phyloP scores from a whole-genome alignment of 2,113 vertebrate genomes.

The Sebastes fasciatus region DNA sequence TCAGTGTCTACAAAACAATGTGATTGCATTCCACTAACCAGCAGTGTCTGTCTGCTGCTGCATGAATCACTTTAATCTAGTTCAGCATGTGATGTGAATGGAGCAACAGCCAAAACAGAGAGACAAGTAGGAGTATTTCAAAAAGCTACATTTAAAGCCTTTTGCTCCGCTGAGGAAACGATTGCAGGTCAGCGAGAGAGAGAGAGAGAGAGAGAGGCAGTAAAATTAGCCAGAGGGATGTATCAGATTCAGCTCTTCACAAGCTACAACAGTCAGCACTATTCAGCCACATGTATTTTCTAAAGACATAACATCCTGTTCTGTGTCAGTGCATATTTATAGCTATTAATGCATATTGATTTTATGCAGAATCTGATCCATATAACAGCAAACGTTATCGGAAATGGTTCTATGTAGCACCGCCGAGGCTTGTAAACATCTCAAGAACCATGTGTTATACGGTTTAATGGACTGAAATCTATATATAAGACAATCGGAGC shows the following conservation, averaged over 20 bases:
- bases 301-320: conserved; percentile 10
- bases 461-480: not conserved
- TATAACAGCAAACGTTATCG: not conserved
- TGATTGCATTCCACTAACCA: conserved; percentile 43
- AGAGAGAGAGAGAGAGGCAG: conserved; percentile 14
- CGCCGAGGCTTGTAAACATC: not conserved
- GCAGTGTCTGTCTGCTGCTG: conserved; percentile 43
- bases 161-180: conserved; percentile 2
- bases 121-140: conserved; percentile 29
- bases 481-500: not conserved
- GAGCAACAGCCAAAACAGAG: not conserved
- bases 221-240: conserved; percentile 21
- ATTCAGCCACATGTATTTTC: conserved; percentile 15
- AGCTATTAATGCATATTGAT: not conserved
- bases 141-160: conserved; percentile 4
- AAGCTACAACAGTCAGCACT: conserved; percentile 21
- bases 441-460: not conserved
- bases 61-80: conserved; percentile 23
- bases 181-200: conserved; percentile 44
- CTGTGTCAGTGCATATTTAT: not conserved
- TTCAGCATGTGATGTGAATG: conserved; percentile 10
- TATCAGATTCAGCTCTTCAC: conserved; percentile 23
- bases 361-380: not conserved
- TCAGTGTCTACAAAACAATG: conserved; percentile 37
- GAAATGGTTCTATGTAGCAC: not conserved